Evolutionary conservation across 2,888 invertebrate genomes (phyloP), one percentile per base, ranked within the genome.

Genomic region (Bugulina stolonifera): DNA sequence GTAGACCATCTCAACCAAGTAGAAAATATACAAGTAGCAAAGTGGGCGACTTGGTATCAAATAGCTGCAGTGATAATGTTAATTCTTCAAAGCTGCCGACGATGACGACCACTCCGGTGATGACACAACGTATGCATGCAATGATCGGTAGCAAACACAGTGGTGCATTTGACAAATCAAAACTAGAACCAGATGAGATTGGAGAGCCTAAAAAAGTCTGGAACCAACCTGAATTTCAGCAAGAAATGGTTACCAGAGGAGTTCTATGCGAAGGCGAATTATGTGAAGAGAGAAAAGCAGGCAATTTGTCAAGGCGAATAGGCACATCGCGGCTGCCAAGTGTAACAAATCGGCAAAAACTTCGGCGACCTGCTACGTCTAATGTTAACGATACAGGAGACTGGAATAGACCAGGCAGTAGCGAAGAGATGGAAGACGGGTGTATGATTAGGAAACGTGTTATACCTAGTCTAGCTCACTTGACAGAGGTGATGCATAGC

Each of bases 401-500:
- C n/a, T 43, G 43, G 43, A 10, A 18, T 43, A 43, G 18, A 43
- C n/a, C n/a, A n/a, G n/a, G n/a, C n/a, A n/a, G n/a, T n/a, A n/a
- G n/a, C n/a, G 10, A 43, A 18, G 43, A 43, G 18, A 18, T 43
- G 43, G 43, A 43, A 18, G 43, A 43, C 5, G 5, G 43, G 43
- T 18, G 10, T 5, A 43, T 18, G 18, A 5, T 27, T 34, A 27
- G 64, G 32, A 64, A 64, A 27, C 64, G 29, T 32, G 64, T 64
- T 10, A 64, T 64, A 25, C 64, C 64, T 14, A 64, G 64, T 32
- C 32, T 64, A 32, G 27, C 64, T 25, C 64, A 64, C 10, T 32
- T 64, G 29, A 32, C 64, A 32, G 64, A 64, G 5, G 64, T 64
- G 27, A 64, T 64, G 64, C 22, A 64, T 27, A 64, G 32, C 27